A percentile compares a stretch with the other conserved stretches of the same genome.
phyloP scores from a whole-genome alignment of 2,888 invertebrate species.

The Pilophorus perplexus region DNA sequence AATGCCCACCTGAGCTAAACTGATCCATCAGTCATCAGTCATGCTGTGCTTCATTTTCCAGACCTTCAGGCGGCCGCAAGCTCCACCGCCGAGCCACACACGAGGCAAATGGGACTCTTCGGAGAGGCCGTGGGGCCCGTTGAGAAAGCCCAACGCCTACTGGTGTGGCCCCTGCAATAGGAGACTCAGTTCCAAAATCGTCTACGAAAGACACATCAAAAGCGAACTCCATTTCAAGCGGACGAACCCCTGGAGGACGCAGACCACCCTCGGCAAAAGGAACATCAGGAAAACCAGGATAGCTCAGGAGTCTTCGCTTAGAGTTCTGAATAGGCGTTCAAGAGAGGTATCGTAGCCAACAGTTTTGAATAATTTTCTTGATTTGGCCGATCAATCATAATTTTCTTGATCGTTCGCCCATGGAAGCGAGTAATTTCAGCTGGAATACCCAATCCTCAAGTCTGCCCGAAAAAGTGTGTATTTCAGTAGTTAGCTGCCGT shows the following conservation, averaged over 20 bases:
- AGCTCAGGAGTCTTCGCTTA: constrained; percentile 24
- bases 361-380: no score
- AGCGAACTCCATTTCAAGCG: constrained; percentile 68
- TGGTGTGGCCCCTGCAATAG: constrained; percentile 78
- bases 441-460: no score
- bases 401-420: no score
- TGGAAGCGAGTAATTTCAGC: no score
- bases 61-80: constrained; percentile 55
- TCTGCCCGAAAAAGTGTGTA: no score
- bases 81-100: constrained; percentile 54
- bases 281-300: constrained; percentile 7
- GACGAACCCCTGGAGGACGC: constrained; percentile 19
- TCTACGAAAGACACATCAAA: constrained; percentile 74
- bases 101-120: constrained; percentile 65
- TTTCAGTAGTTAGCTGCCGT: no score
- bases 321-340: background rate
- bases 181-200: constrained; percentile 61
- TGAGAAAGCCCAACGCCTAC: constrained; percentile 53
- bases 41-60: no score
- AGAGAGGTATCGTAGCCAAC: constrained; percentile 6
- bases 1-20: no score
- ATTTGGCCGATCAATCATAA: no score
- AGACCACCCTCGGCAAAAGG: constrained; percentile 9
- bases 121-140: constrained; percentile 36
- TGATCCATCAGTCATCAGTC: no score